Percentiles rank a stretch among this genome's conserved stretches.
Conservation (phyloP, 2,113 vertebrate species). For the Syngnathus floridae region DNA sequence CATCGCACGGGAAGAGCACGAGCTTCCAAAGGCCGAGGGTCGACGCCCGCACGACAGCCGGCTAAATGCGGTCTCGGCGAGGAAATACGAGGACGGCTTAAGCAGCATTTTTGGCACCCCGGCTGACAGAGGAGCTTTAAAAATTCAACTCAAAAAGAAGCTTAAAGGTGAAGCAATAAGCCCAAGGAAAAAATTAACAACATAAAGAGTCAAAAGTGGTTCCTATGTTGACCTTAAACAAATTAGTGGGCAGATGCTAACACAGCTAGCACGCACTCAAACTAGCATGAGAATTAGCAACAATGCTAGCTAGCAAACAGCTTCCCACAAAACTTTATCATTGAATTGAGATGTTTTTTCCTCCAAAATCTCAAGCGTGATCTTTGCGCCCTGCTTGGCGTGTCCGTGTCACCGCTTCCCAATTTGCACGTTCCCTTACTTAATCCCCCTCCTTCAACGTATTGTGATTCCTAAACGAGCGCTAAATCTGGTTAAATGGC, state of each 20-base stretch:
- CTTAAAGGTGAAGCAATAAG: conserved; percentile 4
- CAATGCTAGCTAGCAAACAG: no score
- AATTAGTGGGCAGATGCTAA: no score
- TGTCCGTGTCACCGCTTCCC: not conserved
- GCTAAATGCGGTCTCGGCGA: no score
- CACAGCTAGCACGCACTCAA: no score
- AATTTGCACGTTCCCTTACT: conserved; percentile 17
- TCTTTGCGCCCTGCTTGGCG: not conserved
- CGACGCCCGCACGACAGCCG: not conserved
- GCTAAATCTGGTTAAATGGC: conserved; percentile 24
- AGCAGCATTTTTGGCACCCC: not conserved
- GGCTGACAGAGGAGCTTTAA: conserved; percentile 1
- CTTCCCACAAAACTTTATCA: no score
- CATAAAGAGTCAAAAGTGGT: not conserved
- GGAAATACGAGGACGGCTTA: conserved; percentile 17
- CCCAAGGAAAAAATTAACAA: not conserved
- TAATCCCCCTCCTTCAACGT: conserved; percentile 10
- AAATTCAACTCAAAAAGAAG: conserved; percentile 5
- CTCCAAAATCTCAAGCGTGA: not conserved
- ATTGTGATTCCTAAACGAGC: conserved; percentile 26
- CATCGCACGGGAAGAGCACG: conserved; percentile 8
- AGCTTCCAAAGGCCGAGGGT: conserved; percentile 14
- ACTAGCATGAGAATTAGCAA: no score
- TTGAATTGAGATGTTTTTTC: no score
- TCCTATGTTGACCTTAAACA: no score